A percentile compares a stretch with the other conserved stretches of the same genome.
Evolutionary conservation across 2,113 vertebrate genomes (phyloP).

Genomic region (Plectropomus leopardus): DNA sequence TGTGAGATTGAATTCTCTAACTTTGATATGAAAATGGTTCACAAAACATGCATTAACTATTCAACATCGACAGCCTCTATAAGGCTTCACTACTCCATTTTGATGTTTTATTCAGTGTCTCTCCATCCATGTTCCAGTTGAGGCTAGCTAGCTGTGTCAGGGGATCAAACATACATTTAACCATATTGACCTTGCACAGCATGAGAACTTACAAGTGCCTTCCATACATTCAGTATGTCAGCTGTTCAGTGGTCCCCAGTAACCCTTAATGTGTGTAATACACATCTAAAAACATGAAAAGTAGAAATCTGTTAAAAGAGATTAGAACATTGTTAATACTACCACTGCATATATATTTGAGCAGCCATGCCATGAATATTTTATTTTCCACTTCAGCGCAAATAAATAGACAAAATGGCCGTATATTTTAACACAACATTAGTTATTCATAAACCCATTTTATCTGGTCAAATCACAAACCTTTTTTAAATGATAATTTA

Average conservation of each 20-base stretch:
- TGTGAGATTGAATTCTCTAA: neutral
- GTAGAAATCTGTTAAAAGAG: conserved; percentile 20
- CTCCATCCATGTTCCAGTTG: conserved; percentile 5
- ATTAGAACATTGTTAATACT: conserved; percentile 42
- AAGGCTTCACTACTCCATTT: neutral
- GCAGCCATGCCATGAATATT: conserved; percentile 68
- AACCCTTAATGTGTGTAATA: conserved; percentile 3
- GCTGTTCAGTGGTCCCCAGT: conserved; percentile 8
- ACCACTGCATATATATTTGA: conserved; percentile 57
- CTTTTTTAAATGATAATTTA: conserved; percentile 4
- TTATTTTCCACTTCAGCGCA: conserved; percentile 48
- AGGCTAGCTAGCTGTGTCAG: conserved; percentile 19
- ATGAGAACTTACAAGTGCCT: conserved; percentile 5
- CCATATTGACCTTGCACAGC: conserved; percentile 55
- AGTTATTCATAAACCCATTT: conserved; percentile 75
- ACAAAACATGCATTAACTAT: neutral
- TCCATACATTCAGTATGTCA: neutral
- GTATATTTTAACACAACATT: conserved; percentile 68
- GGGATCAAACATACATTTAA: conserved; percentile 59
- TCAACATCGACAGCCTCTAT: neutral
- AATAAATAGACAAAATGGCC: conserved; percentile 70
- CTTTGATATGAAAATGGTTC: too few species aligned
- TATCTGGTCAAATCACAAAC: conserved; percentile 36
- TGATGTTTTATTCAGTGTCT: neutral
- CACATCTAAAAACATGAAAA: conserved; percentile 10